Evolutionary conservation across 2,888 invertebrate species (phyloP).

Genomic region (Cephus sareptanus): DNA sequence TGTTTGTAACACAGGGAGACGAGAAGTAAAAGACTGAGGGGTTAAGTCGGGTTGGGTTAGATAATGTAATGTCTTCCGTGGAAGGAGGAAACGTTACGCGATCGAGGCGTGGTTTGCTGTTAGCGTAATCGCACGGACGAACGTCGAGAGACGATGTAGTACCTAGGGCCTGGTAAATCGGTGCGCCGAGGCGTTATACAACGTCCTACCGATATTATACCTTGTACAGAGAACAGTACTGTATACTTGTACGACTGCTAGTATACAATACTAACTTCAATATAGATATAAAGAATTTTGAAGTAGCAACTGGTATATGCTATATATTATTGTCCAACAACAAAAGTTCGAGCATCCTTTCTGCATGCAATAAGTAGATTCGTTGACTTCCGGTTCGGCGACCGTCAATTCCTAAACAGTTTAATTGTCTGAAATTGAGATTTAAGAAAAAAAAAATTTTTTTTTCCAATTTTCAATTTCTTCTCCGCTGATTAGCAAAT

Average conservation of each 20-base stretch:
- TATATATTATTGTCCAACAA: too few species aligned
- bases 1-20: not conserved
- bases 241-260: not conserved
- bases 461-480: too few species aligned
- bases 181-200: not conserved
- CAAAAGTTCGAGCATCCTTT: too few species aligned
- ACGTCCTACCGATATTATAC: not conserved
- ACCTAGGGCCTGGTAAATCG: not conserved
- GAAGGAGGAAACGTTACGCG: slow-evolving; percentile 50
- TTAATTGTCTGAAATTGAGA: too few species aligned
- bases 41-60: slow-evolving; percentile 13
- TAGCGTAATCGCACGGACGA: slow-evolving; percentile 1
- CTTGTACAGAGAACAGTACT: not conserved
- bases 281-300: not conserved
- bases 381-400: too few species aligned
- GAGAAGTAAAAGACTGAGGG: slow-evolving; percentile 16
- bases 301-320: too few species aligned
- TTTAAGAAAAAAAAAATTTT: too few species aligned
- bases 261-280: too few species aligned
- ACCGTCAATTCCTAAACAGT: too few species aligned
- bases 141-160: not conserved
- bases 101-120: slow-evolving; percentile 43
- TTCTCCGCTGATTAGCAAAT: too few species aligned
- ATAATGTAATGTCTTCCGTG: slow-evolving; percentile 41
- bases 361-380: too few species aligned